These are phyloP conservation scores for Adrianichthys oophorus DNA, from an alignment of 2,797 vertebrate genomes.

Conservation along the genomic window DNA sequence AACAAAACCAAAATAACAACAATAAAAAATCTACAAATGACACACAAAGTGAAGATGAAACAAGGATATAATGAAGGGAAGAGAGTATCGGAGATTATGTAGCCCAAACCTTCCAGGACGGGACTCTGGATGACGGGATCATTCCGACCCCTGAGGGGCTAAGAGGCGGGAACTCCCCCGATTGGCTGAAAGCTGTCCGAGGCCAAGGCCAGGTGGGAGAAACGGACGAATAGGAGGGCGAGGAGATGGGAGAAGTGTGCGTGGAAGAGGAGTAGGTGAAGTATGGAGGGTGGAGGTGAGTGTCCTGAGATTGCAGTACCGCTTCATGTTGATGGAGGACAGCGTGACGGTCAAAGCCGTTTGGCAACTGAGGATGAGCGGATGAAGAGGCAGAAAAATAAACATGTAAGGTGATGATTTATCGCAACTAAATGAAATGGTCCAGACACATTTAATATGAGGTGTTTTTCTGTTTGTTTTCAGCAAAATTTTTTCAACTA, in stretches of 20 bases:
- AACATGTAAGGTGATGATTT: conserved; percentile 7
- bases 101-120: conserved; percentile 92
- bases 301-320: conserved; percentile 65
- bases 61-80: background rate
- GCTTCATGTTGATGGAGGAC: conserved; percentile 81
- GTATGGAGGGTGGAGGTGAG: conserved; percentile 68
- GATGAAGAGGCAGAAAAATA: conserved; percentile 62
- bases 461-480: background rate
- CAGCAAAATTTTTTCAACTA: background rate
- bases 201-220: conserved; percentile 79
- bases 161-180: conserved; percentile 83
- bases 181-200: conserved; percentile 80
- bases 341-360: conserved; percentile 85
- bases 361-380: conserved; percentile 81
- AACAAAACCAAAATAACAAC: background rate
- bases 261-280: conserved; percentile 53
- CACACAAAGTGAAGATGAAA: conserved; percentile 4
- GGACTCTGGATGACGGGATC: conserved; percentile 87
- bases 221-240: conserved; percentile 67
- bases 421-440: background rate
- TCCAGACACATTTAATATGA: background rate
- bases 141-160: conserved; percentile 85
- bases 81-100: conserved; percentile 8
- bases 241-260: conserved; percentile 55
- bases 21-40: background rate